phyloP scores from a whole-genome alignment of 2,797 vertebrate genomes.

The Brachymystax lenok region DNA sequence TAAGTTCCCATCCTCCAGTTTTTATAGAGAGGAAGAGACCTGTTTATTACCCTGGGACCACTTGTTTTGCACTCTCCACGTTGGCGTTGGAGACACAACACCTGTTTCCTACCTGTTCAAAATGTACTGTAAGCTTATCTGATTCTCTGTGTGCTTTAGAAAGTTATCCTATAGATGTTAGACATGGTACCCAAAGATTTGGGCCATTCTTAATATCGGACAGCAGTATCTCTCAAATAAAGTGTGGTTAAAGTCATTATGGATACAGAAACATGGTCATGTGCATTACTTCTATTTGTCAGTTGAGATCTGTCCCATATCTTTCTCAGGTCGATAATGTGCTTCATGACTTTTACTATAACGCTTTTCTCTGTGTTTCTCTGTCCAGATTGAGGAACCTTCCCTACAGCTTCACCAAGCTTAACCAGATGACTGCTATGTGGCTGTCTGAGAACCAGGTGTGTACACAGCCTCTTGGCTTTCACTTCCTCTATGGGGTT shows the following conservation, averaged over 20 bases:
- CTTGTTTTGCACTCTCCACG: slow-evolving; percentile 10
- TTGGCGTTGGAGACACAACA: background rate
- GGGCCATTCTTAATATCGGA: too few relatives aligned
- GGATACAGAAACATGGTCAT: too few relatives aligned
- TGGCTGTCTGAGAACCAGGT: slow-evolving; percentile 99
- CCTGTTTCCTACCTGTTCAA: background rate
- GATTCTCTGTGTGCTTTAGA: too few relatives aligned
- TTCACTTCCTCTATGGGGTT: background rate
- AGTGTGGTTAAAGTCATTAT: too few relatives aligned
- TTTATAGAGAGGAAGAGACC: background rate
- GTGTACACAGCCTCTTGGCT: slow-evolving; percentile 11
- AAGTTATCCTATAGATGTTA: too few relatives aligned
- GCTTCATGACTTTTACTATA: too few relatives aligned
- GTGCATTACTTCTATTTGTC: too few relatives aligned
- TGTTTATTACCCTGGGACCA: background rate
- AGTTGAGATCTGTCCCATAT: background rate
- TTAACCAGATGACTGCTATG: slow-evolving; percentile 95
- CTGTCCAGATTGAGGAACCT: slow-evolving; percentile 88
- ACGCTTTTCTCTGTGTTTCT: too few relatives aligned
- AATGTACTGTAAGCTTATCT: background rate
- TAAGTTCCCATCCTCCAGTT: slow-evolving; percentile 9
- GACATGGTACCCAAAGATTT: too few relatives aligned
- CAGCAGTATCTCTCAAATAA: too few relatives aligned
- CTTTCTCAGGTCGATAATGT: background rate
- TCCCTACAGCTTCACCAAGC: slow-evolving; percentile 94